phyloP scores from a whole-genome alignment of 1,140 invertebrate species.

The Zeugodacus cucurbitae region DNA sequence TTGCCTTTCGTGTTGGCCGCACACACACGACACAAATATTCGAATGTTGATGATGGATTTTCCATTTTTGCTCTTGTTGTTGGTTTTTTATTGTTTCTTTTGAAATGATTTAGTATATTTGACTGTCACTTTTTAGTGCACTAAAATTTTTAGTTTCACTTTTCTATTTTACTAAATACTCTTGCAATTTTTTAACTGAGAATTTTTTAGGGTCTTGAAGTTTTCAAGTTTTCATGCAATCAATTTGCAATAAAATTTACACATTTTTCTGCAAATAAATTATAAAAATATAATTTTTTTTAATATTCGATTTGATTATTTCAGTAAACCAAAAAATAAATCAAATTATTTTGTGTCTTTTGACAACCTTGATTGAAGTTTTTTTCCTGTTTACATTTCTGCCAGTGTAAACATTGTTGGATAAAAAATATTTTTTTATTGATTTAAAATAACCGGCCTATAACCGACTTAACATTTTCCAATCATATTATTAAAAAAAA shows the following conservation, averaged over 20 bases:
- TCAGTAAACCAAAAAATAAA: neutral
- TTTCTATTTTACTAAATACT: neutral
- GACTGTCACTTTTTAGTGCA: neutral
- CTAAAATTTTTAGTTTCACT: neutral
- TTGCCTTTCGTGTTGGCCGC: conserved; percentile 61
- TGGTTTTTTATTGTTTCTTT: neutral
- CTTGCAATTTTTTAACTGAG: neutral
- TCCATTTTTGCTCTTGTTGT: conserved; percentile 30
- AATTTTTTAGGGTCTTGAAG: neutral
- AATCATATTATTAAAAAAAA: no score
- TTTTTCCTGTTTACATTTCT: neutral
- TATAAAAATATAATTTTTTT: neutral
- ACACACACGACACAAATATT: conserved; percentile 60
- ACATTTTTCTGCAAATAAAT: conserved; percentile 13
- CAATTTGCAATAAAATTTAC: neutral
- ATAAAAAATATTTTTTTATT: neutral
- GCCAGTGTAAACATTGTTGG: neutral
- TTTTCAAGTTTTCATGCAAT: neutral
- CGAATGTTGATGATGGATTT: conserved; percentile 47
- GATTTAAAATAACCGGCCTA: no score
- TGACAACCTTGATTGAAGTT: neutral
- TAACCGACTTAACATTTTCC: no score
- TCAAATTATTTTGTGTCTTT: neutral
- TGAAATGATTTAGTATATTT: neutral
- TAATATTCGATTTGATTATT: neutral